Evolutionary conservation across 2,888 invertebrate species (phyloP), one percentile per base, ranked within the genome.

Genomic region (Venustoraphidia nigricollis): DNA sequence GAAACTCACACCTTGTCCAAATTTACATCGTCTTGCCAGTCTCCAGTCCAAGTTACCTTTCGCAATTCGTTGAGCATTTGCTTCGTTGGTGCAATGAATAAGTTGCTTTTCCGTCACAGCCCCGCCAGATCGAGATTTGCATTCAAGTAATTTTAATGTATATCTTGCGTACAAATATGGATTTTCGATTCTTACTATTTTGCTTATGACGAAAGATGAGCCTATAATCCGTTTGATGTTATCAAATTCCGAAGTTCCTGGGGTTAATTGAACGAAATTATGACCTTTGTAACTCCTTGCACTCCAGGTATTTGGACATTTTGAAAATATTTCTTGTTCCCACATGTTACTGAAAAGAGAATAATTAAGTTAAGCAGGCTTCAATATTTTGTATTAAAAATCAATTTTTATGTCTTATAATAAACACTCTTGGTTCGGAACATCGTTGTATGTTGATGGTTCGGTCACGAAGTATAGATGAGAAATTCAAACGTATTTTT

Each of bases 1-100:
- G 51, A 63, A 63, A 47, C 62, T 62, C 2, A 62, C 62, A 2
- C 61, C 62, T 37, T 53, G 55, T 3, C 63, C 63, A 53, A 54
- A 63, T 51, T 54, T 62, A 37, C 51, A 44, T 35, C 57, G 50
- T 4, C 10, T 38, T 1, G 50, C 60, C 35, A 52, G 49, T 14
- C 61, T 50, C 61, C 62, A 61, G 50, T 63, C 61, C 40, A 63
- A 58, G 45, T 62, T 63, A 27, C 51, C 54, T 17, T 36, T 44
- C 3, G 57, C 53, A 41, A 63, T 63, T 1, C 60, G 60, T 10
- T 50, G 41, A 2, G 58, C 52, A 41, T 62, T 61, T 2, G 35
- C 36, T 13, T 44, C 48, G 2, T 52, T 52, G 1, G 63, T 61
- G 27, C 60, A 61, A 48, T 63, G 63, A 47, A 53, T 59, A 9